These are phyloP conservation scores for Prionace glauca DNA, from an alignment of 2,797 vertebrate species.

Conservation along the genomic window DNA sequence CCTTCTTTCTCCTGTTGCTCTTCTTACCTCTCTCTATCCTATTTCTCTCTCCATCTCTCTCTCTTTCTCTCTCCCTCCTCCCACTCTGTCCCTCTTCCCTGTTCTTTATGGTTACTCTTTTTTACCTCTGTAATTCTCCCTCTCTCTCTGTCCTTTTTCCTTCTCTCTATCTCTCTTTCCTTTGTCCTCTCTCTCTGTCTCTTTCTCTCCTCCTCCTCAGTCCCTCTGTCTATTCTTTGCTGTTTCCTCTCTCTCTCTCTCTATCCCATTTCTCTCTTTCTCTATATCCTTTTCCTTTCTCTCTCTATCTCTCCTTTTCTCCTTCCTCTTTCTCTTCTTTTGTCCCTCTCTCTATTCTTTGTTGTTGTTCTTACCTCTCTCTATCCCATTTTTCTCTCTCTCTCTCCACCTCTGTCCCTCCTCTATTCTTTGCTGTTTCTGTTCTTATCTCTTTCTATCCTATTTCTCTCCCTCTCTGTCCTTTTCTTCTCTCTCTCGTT, in stretches of 20 bases:
- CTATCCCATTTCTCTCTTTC: not conserved
- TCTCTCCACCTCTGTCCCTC: too few relatives aligned
- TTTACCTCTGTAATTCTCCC: not conserved
- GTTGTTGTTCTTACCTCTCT: too few relatives aligned
- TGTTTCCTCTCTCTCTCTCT: too few relatives aligned
- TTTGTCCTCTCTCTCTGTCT: not conserved
- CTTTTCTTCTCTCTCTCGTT: too few relatives aligned
- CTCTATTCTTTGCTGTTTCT: too few relatives aligned
- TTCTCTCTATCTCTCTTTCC: not conserved
- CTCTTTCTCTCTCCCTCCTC: not conserved
- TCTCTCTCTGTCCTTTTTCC: not conserved
- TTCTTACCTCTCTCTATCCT: not conserved
- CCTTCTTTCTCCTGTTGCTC: not conserved
- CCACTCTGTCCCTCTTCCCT: not conserved
- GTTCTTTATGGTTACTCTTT: too few relatives aligned
- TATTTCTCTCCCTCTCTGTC: not conserved
- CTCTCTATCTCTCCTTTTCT: not conserved
- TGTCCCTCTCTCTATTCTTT: too few relatives aligned
- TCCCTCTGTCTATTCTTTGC: too few relatives aligned
- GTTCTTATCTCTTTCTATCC: not conserved
- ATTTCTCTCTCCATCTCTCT: not conserved
- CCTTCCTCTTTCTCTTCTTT: not conserved
- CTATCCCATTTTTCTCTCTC: too few relatives aligned
- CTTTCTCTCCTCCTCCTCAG: not conserved
- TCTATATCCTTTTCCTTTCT: not conserved